Evolutionary conservation across 2,797 vertebrate species (phyloP).

Genomic region (Allochrocebus solatus): DNA sequence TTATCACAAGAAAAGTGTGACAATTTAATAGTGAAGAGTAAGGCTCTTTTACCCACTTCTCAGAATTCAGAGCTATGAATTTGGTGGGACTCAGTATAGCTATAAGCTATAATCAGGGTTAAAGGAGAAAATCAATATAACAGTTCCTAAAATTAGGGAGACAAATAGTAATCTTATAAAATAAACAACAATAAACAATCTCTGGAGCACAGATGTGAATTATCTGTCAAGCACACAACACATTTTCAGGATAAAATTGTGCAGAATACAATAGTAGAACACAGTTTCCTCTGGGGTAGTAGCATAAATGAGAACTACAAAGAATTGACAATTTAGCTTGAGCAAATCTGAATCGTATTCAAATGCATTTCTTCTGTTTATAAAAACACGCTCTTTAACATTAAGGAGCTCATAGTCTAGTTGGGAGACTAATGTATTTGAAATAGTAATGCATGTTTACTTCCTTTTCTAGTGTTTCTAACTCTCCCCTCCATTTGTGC

Average conservation of each 20-base stretch:
- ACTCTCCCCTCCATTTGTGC: not conserved
- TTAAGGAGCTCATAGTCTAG: not conserved
- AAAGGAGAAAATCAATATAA: not conserved
- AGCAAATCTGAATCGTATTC: not conserved
- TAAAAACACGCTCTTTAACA: not conserved
- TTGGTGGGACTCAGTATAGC: not conserved
- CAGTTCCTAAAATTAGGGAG: not conserved
- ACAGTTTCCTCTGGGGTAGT: not conserved
- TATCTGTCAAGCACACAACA: not conserved
- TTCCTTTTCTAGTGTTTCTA: not conserved
- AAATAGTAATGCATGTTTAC: not conserved
- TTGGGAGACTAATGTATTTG: not conserved
- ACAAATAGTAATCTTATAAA: constrained; percentile 32
- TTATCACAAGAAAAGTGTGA: not conserved
- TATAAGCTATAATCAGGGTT: not conserved
- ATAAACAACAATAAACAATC: not conserved
- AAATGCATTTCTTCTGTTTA: constrained; percentile 10
- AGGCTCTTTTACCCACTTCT: not conserved
- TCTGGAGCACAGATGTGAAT: not conserved
- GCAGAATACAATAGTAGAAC: not conserved
- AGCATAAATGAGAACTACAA: not conserved
- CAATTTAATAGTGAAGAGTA: not conserved
- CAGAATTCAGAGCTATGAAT: not conserved
- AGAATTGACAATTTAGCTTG: not conserved
- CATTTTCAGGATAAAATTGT: constrained; percentile 6